Base-by-base conservation (phyloP, 2,888 invertebrate genomes). In the Pristionchus maxplancki region DNA sequence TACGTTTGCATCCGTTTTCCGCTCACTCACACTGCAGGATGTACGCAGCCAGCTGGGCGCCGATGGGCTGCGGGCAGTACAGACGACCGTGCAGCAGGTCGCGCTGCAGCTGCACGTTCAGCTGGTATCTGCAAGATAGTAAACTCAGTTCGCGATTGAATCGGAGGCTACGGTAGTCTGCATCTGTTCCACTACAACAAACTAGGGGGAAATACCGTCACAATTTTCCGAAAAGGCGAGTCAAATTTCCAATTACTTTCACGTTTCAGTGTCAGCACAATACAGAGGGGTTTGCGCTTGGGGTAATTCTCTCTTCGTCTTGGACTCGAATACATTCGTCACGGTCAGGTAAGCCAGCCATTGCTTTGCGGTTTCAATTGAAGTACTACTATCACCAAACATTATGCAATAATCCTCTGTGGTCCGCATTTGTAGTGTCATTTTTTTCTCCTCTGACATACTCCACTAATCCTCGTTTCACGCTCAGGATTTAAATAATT, bases 81-180 rank as follows among this genome's bases (percentile, higher is more conserved):
- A 99, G 96, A 84, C 99, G 96, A 3, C 99, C 98, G 95, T 98
- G 98, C 82, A 98, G 96, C 90, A 99, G 96, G 95, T 99, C 99
- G 94, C 98, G 96, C 95, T 98, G 97, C 91, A 99, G 95, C 95
- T 99, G 99, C 92, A 97, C 96, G 95, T 97, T 98, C 94, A 98
- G 96, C 95, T 98, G 98, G 95, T 98, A 98, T 94, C 96, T 96
- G 93, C 40, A 95, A 37, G 13, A 24, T 71, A 37, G 2, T 71
- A 24, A 34, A 37, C 20, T 71, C 24, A 71, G 71, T 24, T 3
- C 4, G 2, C 37, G 71, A 40, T 71, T 20, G 67, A 50, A 20
- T 50, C 15, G 50, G 13, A 50, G 15, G 20, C 13, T 20, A 50
- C 13, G 4, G 50, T 17, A 50, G 50, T 13, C 31, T 62, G n/a